Evolutionary conservation across 1,140 invertebrate genomes (phyloP).

Genomic region (Sitobion miscanthi): DNA sequence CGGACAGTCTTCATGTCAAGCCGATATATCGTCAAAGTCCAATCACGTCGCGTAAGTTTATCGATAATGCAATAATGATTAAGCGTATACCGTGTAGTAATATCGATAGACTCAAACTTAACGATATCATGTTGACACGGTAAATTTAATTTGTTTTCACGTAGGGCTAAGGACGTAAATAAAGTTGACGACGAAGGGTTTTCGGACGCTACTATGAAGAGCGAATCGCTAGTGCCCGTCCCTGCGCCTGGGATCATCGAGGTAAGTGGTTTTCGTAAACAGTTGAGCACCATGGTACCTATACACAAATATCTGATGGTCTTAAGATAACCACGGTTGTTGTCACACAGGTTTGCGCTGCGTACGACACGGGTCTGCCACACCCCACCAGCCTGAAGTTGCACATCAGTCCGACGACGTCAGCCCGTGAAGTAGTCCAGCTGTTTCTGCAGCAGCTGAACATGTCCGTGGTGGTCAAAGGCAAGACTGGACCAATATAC

Average conservation of each 20-base stretch:
- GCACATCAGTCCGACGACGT: conserved; percentile 88
- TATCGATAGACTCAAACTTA: not conserved
- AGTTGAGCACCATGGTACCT: too few species aligned
- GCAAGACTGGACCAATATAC: conserved; percentile 85
- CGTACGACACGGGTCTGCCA: conserved; percentile 90
- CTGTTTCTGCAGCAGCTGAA: conserved; percentile 93
- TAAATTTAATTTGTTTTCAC: not conserved
- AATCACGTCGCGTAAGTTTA: not conserved
- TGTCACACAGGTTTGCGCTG: conserved; percentile 81
- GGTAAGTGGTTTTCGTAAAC: not conserved
- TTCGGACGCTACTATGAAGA: not conserved
- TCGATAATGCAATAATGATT: not conserved
- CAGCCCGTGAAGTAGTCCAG: conserved; percentile 90
- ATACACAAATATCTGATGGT: not conserved
- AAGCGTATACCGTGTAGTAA: too few species aligned
- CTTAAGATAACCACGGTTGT: not conserved
- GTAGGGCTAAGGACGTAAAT: conserved; percentile 15
- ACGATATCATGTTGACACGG: not conserved
- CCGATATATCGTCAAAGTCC: not conserved
- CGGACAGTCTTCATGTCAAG: not conserved
- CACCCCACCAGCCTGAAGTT: conserved; percentile 88
- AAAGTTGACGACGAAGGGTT: not conserved
- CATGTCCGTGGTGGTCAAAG: conserved; percentile 87
- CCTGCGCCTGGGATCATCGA: conserved; percentile 37
- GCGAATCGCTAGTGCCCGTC: conserved; percentile 7